Evolutionary conservation across 2,113 vertebrate species (phyloP).

Genomic region (Microcebus jonahi): DNA sequence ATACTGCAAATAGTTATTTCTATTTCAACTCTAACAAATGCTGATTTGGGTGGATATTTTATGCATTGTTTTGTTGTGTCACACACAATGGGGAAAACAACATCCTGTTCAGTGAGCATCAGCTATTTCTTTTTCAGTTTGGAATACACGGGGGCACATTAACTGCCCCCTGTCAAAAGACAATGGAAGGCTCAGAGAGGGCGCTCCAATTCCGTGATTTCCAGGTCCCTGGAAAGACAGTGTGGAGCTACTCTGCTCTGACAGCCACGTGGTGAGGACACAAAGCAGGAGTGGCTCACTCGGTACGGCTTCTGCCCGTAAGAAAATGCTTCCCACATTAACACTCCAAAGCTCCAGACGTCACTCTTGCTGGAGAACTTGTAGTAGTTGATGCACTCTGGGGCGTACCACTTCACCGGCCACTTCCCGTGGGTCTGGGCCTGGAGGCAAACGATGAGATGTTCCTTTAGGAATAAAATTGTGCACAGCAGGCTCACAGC

Average conservation of each 20-base stretch:
- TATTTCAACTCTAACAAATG: background rate
- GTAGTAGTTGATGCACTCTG: constrained; percentile 96
- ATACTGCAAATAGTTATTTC: background rate
- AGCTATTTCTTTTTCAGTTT: background rate
- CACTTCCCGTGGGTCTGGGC: constrained; percentile 96
- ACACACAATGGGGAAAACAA: background rate
- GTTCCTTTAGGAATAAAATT: accelerated
- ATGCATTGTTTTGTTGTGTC: background rate
- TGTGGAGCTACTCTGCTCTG: background rate
- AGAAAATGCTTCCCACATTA: constrained; percentile 98
- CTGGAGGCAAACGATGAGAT: constrained; percentile 76
- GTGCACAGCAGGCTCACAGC: accelerated
- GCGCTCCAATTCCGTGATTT: background rate
- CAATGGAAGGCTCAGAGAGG: background rate
- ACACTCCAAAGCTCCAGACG: constrained; percentile 98
- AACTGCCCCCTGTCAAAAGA: background rate
- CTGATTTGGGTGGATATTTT: no score
- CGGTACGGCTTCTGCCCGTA: constrained; percentile 96
- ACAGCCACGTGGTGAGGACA: background rate
- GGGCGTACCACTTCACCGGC: constrained; percentile 99
- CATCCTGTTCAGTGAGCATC: background rate
- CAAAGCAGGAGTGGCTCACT: constrained; percentile 77
- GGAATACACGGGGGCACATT: background rate
- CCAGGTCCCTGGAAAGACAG: no score
- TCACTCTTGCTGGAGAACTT: constrained; percentile 98